Base-by-base conservation (phyloP, 2,888 invertebrate genomes). In the Hirtodrosophila duncani region DNA sequence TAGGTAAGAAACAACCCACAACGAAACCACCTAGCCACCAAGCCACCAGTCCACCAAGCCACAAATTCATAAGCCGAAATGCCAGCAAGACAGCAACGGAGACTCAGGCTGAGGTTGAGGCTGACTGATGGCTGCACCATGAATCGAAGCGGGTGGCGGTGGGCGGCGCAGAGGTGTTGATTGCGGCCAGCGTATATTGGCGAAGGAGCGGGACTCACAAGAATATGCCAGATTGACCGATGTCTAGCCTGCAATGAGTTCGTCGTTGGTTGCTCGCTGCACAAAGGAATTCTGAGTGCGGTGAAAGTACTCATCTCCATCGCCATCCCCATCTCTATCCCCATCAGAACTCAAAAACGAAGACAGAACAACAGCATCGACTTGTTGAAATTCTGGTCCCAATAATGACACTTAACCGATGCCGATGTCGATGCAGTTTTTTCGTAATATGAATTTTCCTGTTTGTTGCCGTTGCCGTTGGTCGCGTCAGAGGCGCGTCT, bases 401-500 rank as follows among this genome's bases (percentile, higher is more conserved):
- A 78, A 72, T 72, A 72, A 72, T 72, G 75, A 72, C 72, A 72
- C 78, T 78, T 78, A 78, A 78, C 70, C 78, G 74, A 78, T 72
- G 78, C 78, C 69, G 48, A 65, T 78, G 78, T 72, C 78, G 74
- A 78, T 72, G 78, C 78, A 74, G 48, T 67, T 78, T 72, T 72
- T 72, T 72, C 67, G 72, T 78, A 78, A 78, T 72, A 72, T 70
- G 78, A 72, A 72, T 74, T 78, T 72, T 74, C 75, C 72, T 72
- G 72, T 74, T 74, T 69, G 72, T 43, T 49, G 67, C 50, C 49
- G 41, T 37, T 21, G 17, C 29, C 38, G 44, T 48, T 41, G 51
- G 30, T 48, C 56, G 53, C 51, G 49, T 50, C 57, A 42, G 57
- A 68, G 52, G 39, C 60, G 49, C 62, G 57, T 67, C 63, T 66